Evolutionary conservation across 1,140 invertebrate species (phyloP).

Genomic region (Triops cancriformis): DNA sequence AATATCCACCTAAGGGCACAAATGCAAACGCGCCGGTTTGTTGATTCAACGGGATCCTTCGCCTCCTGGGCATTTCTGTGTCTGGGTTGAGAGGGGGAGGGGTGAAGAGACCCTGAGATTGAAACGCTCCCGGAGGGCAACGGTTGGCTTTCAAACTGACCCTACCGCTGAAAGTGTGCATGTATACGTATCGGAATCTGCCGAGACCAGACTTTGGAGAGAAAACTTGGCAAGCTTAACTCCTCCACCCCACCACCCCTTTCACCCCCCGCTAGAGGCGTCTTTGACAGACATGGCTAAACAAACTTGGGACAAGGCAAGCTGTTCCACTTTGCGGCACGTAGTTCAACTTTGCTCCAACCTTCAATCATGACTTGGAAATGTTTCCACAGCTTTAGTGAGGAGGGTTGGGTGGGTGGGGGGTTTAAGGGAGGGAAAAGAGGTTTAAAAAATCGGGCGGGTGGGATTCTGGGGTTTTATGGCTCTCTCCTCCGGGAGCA

Average conservation of each 20-base stretch:
- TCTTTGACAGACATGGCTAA: background rate
- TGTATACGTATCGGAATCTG: background rate
- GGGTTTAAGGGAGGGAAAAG: too few species aligned
- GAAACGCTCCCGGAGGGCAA: background rate
- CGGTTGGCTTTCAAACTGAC: background rate
- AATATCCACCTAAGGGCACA: background rate
- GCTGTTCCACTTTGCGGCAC: constrained; percentile 3
- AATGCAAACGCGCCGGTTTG: background rate
- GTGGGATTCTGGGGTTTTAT: too few species aligned
- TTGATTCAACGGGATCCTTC: background rate
- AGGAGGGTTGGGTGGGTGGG: too few species aligned
- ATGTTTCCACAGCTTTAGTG: too few species aligned
- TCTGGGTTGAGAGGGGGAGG: background rate
- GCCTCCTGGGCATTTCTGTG: background rate
- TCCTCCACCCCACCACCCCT: too few species aligned
- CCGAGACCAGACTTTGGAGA: background rate
- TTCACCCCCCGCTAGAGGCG: background rate
- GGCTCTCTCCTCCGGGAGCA: background rate
- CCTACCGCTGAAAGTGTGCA: background rate
- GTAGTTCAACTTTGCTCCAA: background rate
- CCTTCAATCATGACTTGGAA: background rate
- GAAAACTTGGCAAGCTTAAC: too few species aligned
- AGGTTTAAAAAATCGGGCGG: too few species aligned
- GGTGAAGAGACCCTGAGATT: background rate
- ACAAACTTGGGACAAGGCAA: background rate